Percentiles rank a stretch among this genome's conserved stretches.
Evolutionary conservation across 2,888 invertebrate genomes (phyloP).

Genomic region (Spisula solida): DNA sequence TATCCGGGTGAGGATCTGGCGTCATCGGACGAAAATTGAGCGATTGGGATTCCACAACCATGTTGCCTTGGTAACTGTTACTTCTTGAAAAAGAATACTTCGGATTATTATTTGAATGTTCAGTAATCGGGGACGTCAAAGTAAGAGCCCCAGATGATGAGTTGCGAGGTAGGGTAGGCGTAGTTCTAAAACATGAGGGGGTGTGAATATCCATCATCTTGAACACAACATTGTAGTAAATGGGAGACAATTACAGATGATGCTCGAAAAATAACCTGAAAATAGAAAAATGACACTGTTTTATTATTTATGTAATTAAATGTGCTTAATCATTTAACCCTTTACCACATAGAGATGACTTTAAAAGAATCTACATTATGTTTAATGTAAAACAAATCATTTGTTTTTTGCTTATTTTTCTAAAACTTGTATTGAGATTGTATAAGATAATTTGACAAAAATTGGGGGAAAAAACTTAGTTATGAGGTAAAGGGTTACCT

Average conservation of each 20-base stretch:
- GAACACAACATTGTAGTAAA: slow-evolving; percentile 66
- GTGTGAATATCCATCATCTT: slow-evolving; percentile 78
- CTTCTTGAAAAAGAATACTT: slow-evolving; percentile 64
- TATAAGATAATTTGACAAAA: too few species aligned
- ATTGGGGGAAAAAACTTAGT: too few species aligned
- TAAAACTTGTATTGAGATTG: too few species aligned
- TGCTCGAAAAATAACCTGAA: slow-evolving; percentile 35
- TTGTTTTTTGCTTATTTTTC: too few species aligned
- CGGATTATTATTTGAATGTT: slow-evolving; percentile 54
- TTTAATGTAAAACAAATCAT: too few species aligned
- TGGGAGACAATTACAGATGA: slow-evolving; percentile 26
- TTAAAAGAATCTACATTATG: too few species aligned
- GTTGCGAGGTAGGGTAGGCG: slow-evolving; percentile 66
- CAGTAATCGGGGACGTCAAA: slow-evolving; percentile 36
- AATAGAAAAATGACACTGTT: neutral
- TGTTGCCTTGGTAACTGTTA: slow-evolving; percentile 68
- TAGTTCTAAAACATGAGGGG: slow-evolving; percentile 69
- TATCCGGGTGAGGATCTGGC: slow-evolving; percentile 75
- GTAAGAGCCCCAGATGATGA: slow-evolving; percentile 57
- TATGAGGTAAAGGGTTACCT: too few species aligned
- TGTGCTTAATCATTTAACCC: neutral
- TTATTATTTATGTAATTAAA: neutral
- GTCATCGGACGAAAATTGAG: slow-evolving; percentile 73
- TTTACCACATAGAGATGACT: too few species aligned
- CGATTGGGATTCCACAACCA: slow-evolving; percentile 79